Base-by-base conservation (phyloP, 2,888 invertebrate species). In the Epiblema foenella region DNA sequence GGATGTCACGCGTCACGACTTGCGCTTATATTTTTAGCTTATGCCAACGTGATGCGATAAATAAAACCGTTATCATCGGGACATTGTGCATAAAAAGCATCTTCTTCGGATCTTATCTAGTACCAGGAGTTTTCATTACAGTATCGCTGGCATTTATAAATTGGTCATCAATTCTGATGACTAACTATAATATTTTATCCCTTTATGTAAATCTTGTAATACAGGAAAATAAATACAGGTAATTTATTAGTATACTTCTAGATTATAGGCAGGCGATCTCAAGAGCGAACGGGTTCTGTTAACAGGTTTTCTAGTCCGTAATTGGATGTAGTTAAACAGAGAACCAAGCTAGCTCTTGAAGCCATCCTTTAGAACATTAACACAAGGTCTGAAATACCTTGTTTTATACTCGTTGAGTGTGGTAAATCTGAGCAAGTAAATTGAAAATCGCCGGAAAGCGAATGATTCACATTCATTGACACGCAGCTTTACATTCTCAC, bases 391-490 rank as follows among this genome's bases (percentile, higher is more conserved):
- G 37, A 63, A 52, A 18, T 62, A 4, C 20, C 24, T 46, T n/a
- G 11, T 37, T 37, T 65, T 56, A 46, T 29, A 17, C 24, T 56
- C 56, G 66, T 39, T 51, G 56, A 39, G 24, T 49, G 58, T 58
- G 58, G 70, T 60, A 66, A 71, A 66, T 71, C 70, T 66, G 49
- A 51, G 66, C 49, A 20, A 24, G 56, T 62, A 66, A 66, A 54
- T 29, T 56, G 17, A 17, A 67, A 66, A 71, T 67, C 62, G 67
- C 67, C 71, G 67, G 71, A 67, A 71, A 60, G 46, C 49, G 54
- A 60, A 67, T 71, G 71, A 71, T 67, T 71, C 71, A 71, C 62
- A 62, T 67, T 67, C 66, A 71, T 71, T 67, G 71, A 71, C 62
- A 71, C 66, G 46, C 67, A 39, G 49, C 59, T 70, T 52, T 9